These are phyloP conservation scores for Atherinosoma microstoma DNA, from an alignment of 2,797 vertebrate genomes.

Conservation along the genomic window DNA sequence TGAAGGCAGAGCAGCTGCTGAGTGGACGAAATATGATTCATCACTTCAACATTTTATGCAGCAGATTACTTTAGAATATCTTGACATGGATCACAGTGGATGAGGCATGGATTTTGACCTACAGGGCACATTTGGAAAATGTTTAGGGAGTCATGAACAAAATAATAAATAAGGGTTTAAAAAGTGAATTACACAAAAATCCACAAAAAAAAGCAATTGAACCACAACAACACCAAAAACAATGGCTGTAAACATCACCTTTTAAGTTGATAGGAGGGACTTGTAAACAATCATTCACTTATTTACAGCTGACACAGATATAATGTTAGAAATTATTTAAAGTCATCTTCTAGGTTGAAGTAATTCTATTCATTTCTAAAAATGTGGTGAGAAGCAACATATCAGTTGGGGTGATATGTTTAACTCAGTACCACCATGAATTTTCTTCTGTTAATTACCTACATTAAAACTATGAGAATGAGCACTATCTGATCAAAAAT, in stretches of 20 bases:
- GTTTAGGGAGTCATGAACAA: neutral
- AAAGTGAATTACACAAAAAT: neutral
- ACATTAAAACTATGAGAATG: no score
- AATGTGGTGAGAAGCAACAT: no score
- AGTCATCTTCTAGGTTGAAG: no score
- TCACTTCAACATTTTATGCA: conserved; percentile 16
- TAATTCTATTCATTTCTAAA: no score
- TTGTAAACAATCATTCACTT: neutral
- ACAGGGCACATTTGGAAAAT: neutral
- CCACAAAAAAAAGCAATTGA: neutral
- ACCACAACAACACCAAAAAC: no score
- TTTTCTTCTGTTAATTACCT: no score
- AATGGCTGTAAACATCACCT: no score
- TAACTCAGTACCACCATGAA: no score
- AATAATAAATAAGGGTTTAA: neutral
- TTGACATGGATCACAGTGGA: neutral
- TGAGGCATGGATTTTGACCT: neutral
- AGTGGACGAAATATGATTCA: conserved; percentile 27
- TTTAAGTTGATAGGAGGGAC: neutral
- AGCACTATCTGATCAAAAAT: no score
- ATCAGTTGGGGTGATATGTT: no score
- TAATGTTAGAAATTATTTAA: no score
- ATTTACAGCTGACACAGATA: neutral
- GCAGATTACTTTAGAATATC: neutral
- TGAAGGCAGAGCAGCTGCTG: conserved; percentile 19